Evolutionary conservation across 2,888 invertebrate genomes (phyloP).

Genomic region (Pasiphila rectangulata): DNA sequence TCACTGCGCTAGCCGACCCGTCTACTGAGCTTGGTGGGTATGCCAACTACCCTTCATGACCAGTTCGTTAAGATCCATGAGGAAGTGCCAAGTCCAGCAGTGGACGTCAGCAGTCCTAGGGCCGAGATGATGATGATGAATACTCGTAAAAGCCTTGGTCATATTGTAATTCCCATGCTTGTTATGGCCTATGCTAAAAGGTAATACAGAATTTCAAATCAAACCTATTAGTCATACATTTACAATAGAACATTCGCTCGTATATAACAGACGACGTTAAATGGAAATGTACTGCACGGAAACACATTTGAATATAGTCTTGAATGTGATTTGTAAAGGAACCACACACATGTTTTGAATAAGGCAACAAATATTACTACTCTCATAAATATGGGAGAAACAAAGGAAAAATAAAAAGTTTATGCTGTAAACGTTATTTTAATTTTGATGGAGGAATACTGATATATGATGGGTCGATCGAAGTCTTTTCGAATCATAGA

Average conservation of each 20-base stretch:
- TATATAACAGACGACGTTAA: conserved; percentile 41
- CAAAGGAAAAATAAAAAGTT: conserved; percentile 18
- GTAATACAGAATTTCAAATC: conserved; percentile 29
- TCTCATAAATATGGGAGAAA: conserved; percentile 23
- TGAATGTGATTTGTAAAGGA: conserved; percentile 40
- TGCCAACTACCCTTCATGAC: too few species aligned
- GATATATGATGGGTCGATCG: not conserved
- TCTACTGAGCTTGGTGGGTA: too few species aligned
- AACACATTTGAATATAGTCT: conserved; percentile 49
- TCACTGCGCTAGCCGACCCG: too few species aligned
- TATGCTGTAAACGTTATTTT: conserved; percentile 13
- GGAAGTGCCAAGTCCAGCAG: too few species aligned
- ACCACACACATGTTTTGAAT: conserved; percentile 37
- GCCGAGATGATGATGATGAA: too few species aligned
- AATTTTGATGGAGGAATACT: conserved; percentile 1
- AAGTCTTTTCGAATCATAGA: not conserved
- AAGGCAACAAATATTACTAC: conserved; percentile 25
- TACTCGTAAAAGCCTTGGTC: too few species aligned
- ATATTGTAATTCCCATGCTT: conserved; percentile 6
- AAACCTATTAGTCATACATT: conserved; percentile 35
- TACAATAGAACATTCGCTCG: conserved; percentile 36
- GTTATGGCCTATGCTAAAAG: conserved; percentile 17
- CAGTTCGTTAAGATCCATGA: too few species aligned
- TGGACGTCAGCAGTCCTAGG: too few species aligned
- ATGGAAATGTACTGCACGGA: conserved; percentile 49